A percentile compares a stretch with the other conserved stretches of the same genome.
These are phyloP conservation scores for Brachionus manjavacas DNA, from an alignment of 1,140 invertebrate genomes.

Conservation along the genomic window DNA sequence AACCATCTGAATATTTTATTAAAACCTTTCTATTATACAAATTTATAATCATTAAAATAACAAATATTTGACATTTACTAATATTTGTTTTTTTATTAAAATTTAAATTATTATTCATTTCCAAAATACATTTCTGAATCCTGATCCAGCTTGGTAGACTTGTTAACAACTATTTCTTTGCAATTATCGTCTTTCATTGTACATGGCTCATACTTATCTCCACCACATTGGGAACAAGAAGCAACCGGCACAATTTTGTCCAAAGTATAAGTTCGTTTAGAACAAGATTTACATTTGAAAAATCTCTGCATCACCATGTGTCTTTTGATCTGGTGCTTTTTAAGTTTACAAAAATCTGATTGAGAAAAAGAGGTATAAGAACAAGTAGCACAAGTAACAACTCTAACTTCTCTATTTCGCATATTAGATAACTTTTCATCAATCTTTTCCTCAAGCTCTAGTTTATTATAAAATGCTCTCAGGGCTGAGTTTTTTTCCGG, in stretches of 20 bases:
- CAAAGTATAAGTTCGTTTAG: conserved; percentile 24
- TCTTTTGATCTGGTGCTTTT: conserved; percentile 18
- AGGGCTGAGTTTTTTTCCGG: conserved; percentile 33
- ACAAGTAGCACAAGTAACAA: conserved; percentile 12
- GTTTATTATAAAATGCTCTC: conserved; percentile 8
- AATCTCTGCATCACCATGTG: conserved; percentile 23
- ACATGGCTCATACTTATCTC: conserved; percentile 29
- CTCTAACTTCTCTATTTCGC: conserved; percentile 14
- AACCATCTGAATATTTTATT: neutral
- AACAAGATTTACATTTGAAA: conserved; percentile 38
- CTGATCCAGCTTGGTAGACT: neutral
- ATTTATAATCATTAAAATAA: neutral
- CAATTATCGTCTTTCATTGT: conserved; percentile 33
- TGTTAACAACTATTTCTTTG: neutral
- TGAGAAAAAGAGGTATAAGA: conserved; percentile 34
- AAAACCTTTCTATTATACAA: neutral
- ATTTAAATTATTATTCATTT: conserved; percentile 4
- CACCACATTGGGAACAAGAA: conserved; percentile 24
- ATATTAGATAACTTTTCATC: conserved; percentile 25
- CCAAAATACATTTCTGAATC: conserved; percentile 29
- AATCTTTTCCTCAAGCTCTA: conserved; percentile 23
- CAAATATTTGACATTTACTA: neutral
- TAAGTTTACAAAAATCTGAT: conserved; percentile 36
- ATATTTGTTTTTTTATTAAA: neutral
- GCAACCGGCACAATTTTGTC: conserved; percentile 12